Conservation (phyloP, 2,113 vertebrate genomes). For the Trachemys scripta region DNA sequence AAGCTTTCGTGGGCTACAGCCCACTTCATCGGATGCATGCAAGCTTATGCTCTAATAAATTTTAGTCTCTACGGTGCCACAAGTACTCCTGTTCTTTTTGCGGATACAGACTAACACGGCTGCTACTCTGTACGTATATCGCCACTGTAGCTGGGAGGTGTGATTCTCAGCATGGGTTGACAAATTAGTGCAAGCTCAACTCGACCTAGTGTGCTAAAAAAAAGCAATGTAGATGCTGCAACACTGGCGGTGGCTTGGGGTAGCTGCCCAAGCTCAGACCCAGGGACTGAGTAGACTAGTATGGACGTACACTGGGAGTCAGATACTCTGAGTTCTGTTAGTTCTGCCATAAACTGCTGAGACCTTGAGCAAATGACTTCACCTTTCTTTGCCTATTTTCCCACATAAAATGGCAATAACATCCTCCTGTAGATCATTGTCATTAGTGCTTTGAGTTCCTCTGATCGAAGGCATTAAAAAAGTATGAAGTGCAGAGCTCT, state of each 20-base stretch:
- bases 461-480: not conserved
- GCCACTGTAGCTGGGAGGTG: not conserved
- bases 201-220: not conserved
- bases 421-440: fast-evolving
- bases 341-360: not conserved
- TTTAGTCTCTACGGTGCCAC: no score
- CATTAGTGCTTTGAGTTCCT: not conserved
- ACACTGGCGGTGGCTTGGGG: no score
- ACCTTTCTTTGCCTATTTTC: not conserved
- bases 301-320: not conserved
- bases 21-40: no score
- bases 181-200: not conserved
- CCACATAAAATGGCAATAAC: not conserved
- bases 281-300: not conserved
- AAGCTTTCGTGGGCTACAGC: no score
- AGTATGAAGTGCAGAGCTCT: not conserved
- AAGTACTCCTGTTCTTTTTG: no score
- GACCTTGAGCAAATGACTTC: not conserved
- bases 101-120: no score
- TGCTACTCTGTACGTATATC: no score
- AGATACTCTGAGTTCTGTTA: not conserved
- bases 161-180: not conserved
- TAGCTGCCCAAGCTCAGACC: no score
- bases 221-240: not conserved
- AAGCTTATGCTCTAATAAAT: no score